Conservation (phyloP, 2,797 vertebrate genomes). For the Lepidocolaptes lacrymiger region DNA sequence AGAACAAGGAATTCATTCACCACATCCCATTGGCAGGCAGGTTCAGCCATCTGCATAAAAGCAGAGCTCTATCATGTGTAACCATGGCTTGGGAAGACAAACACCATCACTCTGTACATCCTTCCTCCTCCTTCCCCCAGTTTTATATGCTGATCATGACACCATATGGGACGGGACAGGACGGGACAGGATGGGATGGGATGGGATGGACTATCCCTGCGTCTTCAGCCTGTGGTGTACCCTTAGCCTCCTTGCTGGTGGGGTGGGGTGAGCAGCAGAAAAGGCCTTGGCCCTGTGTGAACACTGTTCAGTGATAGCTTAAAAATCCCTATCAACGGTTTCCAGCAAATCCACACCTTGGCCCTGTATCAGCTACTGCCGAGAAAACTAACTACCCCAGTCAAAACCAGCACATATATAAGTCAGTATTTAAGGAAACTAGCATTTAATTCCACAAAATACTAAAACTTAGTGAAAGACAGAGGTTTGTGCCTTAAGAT, state of each 20-base stretch:
- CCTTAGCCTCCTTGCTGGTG: not conserved
- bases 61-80: not conserved
- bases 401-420: not conserved
- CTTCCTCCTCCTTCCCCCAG: not conserved
- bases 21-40: not conserved
- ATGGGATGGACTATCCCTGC: not conserved
- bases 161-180: no score
- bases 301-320: not conserved
- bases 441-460: not conserved
- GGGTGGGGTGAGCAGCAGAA: not conserved
- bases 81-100: not conserved
- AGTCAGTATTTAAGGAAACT: not conserved
- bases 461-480: not conserved
- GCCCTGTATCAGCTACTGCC: not conserved
- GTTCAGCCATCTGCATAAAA: not conserved
- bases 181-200: not conserved
- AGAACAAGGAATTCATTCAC: not conserved
- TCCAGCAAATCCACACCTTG: not conserved
- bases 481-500: not conserved
- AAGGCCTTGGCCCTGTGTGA: not conserved
- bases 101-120: accelerated
- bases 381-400: not conserved
- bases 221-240: not conserved
- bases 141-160: not conserved
- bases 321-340: not conserved